Base-by-base conservation (phyloP, 2,888 invertebrate species). In the Agrotis clavis region DNA sequence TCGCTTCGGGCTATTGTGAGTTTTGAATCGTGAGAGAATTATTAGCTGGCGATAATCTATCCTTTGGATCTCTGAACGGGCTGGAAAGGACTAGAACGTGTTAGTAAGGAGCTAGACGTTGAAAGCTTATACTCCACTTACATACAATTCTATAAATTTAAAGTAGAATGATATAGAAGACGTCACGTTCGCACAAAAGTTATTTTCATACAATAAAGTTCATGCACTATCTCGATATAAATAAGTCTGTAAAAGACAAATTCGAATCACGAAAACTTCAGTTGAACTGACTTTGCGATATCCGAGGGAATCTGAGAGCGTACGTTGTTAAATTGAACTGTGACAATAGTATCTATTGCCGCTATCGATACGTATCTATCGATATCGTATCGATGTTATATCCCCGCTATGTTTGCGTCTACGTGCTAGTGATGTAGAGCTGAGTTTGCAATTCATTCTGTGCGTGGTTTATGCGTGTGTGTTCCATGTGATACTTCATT, bases 391-490 rank as follows among this genome's bases (percentile, higher is more conserved):
- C 79, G 83, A 81, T 87, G 86, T 86, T 87, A 87, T 89, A 86
- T 88, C 87, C 86, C 87, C 87, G 88, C 89, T 91, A 79, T 81
- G 83, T 85, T 84, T 89, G 89, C 87, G 87, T 88, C 89, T 88
- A 89, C 90, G 89, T 89, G 89, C 86, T 74, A 87, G 90, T 92
- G 93, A 93, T 92, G 89, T 91, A 92, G 88, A 87, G 90, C 91
- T 87, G 88, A 91, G 90, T 91, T 89, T 87, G 91, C 90, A 90
- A 91, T 92, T 91, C 89, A 89, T 91, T 90, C 90, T 87, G 84
- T 86, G 81, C 76, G 84, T 89, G 88, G 89, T 91, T 90, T 91
- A 90, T 90, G 74, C 50, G 87, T 87, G 85, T 88, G 85, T 87
- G 80, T 88, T 83, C 86, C 87, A 86, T 88, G 86, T 88, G 86